These are phyloP conservation scores for Spea multiplicata DNA, from an alignment of 2,113 vertebrate genomes.

Conservation along the genomic window DNA sequence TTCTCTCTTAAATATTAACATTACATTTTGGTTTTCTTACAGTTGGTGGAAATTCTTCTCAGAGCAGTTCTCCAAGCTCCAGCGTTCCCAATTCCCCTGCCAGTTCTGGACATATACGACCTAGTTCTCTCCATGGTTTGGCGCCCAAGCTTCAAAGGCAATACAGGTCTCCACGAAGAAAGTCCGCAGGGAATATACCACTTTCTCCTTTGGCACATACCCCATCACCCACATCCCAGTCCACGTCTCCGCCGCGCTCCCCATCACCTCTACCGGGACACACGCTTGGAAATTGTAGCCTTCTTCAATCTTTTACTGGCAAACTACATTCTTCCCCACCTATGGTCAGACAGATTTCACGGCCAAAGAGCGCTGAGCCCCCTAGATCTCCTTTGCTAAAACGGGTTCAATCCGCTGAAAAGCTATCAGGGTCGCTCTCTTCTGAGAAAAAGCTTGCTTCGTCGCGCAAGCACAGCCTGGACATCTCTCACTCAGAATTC, in stretches of 20 bases:
- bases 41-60: slow-evolving; percentile 92
- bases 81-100: slow-evolving; percentile 94
- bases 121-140: slow-evolving; percentile 90
- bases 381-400: slow-evolving; percentile 93
- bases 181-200: slow-evolving; percentile 94
- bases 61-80: slow-evolving; percentile 96
- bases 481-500: slow-evolving; percentile 84
- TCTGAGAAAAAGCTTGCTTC: slow-evolving; percentile 76
- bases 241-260: slow-evolving; percentile 88
- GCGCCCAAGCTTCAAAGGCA: slow-evolving; percentile 95
- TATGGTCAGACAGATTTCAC: slow-evolving; percentile 82
- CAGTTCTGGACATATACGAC: slow-evolving; percentile 91
- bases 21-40: background rate
- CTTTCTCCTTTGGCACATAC: slow-evolving; percentile 93
- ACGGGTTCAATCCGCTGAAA: slow-evolving; percentile 91
- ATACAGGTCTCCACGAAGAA: slow-evolving; percentile 90
- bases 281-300: slow-evolving; percentile 63
- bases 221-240: slow-evolving; percentile 86
- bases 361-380: slow-evolving; percentile 89
- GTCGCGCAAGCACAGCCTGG: slow-evolving; percentile 85
- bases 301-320: slow-evolving; percentile 78
- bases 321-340: slow-evolving; percentile 93
- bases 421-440: slow-evolving; percentile 75
- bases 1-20: background rate
- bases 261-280: slow-evolving; percentile 85